Percentiles rank a stretch among this genome's conserved stretches.
Conservation (phyloP, 2,888 invertebrate species). For the Nematopogon swammerdamellus region DNA sequence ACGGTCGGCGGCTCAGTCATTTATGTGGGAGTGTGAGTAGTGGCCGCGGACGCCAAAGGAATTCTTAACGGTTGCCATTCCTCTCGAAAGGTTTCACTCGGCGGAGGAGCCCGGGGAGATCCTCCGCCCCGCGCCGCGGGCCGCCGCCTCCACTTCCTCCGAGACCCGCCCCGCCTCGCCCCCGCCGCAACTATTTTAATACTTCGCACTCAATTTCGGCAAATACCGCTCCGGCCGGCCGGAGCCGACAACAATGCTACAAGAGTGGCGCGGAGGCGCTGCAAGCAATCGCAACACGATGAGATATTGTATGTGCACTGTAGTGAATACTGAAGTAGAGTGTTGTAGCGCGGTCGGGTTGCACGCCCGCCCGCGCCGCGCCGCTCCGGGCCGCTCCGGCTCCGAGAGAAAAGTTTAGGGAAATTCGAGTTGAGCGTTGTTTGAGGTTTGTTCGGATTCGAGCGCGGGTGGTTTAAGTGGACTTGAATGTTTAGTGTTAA, state of each 20-base stretch:
- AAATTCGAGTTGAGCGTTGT: no score
- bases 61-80: background rate
- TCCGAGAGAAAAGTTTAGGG: no score
- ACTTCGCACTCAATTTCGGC: background rate
- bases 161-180: no score
- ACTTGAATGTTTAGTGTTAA: no score
- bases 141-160: no score
- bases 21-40: background rate
- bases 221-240: background rate
- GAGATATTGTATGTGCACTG: no score
- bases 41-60: background rate
- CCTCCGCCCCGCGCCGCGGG: no score
- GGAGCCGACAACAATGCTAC: background rate
- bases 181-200: background rate
- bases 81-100: background rate
- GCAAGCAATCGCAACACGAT: background rate
- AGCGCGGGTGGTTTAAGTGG: no score
- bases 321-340: background rate
- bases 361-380: background rate
- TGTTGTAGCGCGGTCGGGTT: background rate
- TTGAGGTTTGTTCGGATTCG: no score
- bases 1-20: background rate
- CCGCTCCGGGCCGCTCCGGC: no score
- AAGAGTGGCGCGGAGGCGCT: background rate
- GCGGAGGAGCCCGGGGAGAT: background rate